Evolutionary conservation across 2,888 invertebrate genomes (phyloP).

Genomic region (Dasypogon diadema): DNA sequence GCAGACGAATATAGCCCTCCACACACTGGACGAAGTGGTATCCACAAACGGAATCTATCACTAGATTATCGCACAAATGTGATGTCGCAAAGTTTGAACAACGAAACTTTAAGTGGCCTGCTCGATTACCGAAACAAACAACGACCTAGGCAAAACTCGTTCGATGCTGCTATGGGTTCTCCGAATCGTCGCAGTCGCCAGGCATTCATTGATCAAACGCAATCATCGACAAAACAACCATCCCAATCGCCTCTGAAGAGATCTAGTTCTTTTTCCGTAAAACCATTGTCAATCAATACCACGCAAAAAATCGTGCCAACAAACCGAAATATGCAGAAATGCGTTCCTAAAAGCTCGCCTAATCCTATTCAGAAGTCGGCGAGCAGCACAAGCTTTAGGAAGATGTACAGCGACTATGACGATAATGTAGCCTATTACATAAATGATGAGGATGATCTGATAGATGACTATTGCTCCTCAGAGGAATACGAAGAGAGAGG

Average conservation of each 20-base stretch:
- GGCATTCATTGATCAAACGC: conserved; percentile 59
- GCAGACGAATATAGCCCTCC: conserved; percentile 65
- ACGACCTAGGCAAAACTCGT: conserved; percentile 67
- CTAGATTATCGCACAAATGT: conserved; percentile 59
- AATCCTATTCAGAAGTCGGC: conserved; percentile 66
- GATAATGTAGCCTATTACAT: conserved; percentile 67
- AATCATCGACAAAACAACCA: conserved; percentile 58
- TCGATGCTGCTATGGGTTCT: conserved; percentile 60
- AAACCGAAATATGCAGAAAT: conserved; percentile 9
- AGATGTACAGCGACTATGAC: conserved; percentile 66
- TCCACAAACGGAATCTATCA: conserved; percentile 59
- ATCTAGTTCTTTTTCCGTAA: conserved; percentile 76
- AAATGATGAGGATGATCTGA: conserved; percentile 66
- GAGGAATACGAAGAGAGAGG: conserved; percentile 61
- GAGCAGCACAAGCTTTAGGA: conserved; percentile 67
- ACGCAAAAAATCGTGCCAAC: background rate
- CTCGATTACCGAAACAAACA: conserved; percentile 48
- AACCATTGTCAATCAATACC: conserved; percentile 62
- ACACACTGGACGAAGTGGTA: conserved; percentile 57
- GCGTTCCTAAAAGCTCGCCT: conserved; percentile 1
- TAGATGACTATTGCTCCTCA: conserved; percentile 58
- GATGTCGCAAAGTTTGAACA: conserved; percentile 68
- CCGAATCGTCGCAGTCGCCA: conserved; percentile 47
- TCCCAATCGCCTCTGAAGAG: conserved; percentile 72
- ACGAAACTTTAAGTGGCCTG: conserved; percentile 51